phyloP scores from a whole-genome alignment of 2,888 invertebrate species.

The Chironomus tentans region DNA sequence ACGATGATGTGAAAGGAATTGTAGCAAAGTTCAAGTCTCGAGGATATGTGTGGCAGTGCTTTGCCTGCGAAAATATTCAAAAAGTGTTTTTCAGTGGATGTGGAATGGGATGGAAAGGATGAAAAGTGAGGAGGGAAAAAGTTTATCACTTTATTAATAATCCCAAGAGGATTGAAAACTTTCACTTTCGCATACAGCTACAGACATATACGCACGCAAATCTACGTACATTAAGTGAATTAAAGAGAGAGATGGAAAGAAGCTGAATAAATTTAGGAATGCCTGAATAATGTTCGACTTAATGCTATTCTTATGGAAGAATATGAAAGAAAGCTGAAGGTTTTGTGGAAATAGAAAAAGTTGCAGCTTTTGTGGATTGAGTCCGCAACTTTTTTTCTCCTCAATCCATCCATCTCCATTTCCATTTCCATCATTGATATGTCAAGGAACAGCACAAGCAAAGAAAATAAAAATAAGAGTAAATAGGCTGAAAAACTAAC shows the following conservation, averaged over 20 bases:
- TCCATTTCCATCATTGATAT: too few relatives aligned
- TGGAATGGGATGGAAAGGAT: background rate
- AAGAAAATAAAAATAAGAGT: too few relatives aligned
- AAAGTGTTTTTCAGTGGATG: background rate
- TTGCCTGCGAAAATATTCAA: background rate
- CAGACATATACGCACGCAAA: background rate
- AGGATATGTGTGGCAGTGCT: background rate
- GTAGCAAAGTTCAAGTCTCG: background rate
- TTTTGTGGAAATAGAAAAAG: too few relatives aligned
- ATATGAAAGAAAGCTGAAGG: background rate
- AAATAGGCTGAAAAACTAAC: background rate
- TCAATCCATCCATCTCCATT: background rate
- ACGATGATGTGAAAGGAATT: background rate
- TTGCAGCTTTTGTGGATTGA: background rate
- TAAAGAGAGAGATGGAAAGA: background rate
- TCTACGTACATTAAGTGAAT: background rate
- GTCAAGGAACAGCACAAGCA: too few relatives aligned
- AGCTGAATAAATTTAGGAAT: background rate
- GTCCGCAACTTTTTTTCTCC: background rate
- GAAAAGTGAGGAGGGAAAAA: background rate
- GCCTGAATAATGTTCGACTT: too few relatives aligned
- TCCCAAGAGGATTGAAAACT: constrained; percentile 16
- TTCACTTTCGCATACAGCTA: background rate
- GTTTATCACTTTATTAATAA: constrained; percentile 24
- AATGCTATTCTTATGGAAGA: too few relatives aligned